These are phyloP conservation scores for Molorchus minor DNA, from an alignment of 2,888 invertebrate species.

Conservation along the genomic window DNA sequence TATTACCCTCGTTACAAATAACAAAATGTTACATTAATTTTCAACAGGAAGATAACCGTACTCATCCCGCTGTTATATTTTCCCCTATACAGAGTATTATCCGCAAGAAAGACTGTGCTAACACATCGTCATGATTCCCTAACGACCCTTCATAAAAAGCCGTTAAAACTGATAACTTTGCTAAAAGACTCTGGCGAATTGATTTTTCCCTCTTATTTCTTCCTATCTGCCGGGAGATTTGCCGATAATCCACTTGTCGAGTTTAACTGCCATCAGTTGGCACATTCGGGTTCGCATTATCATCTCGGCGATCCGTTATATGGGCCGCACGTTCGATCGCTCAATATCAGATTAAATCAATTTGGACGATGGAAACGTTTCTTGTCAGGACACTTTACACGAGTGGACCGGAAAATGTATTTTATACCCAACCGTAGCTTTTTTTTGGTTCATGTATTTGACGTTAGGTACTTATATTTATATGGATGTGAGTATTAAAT, in stretches of 20 bases:
- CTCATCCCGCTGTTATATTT: no score
- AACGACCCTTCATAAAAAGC: slow-evolving; percentile 7
- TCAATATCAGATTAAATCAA: slow-evolving; percentile 31
- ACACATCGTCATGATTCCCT: no score
- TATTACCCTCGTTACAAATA: no score
- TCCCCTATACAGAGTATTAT: no score
- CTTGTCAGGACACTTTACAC: slow-evolving; percentile 19
- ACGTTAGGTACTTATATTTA: no score
- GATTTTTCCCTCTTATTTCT: slow-evolving; percentile 19
- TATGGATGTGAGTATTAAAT: no score
- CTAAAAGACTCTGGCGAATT: slow-evolving; percentile 14
- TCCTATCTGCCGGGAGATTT: slow-evolving; percentile 16
- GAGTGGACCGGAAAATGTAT: slow-evolving; percentile 10
- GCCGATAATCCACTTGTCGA: slow-evolving; percentile 28
- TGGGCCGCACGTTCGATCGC: slow-evolving; percentile 25
- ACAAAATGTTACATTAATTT: no score
- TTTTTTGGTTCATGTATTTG: no score
- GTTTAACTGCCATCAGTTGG: slow-evolving; percentile 30
- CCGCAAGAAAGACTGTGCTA: no score
- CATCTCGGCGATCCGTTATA: slow-evolving; percentile 27
- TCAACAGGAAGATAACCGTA: no score
- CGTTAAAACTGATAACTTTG: not conserved
- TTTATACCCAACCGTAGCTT: slow-evolving; percentile 8
- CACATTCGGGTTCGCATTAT: slow-evolving; percentile 29
- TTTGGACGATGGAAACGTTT: slow-evolving; percentile 13